Conservation (phyloP, 2,113 vertebrate species). For the Sapayoa aenigma region DNA sequence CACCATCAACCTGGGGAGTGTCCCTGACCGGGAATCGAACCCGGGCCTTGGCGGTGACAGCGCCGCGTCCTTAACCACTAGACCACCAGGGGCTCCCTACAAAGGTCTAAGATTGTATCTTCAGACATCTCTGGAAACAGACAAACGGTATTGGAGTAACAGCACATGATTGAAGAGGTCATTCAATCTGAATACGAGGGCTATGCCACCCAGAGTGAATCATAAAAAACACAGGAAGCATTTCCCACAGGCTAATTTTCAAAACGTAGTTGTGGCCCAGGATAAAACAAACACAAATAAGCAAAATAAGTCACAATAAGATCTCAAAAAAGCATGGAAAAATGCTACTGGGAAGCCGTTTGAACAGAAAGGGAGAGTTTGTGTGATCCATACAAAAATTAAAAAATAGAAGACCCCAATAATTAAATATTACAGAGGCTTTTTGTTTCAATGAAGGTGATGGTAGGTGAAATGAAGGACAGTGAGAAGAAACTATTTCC, state of each 20-base stretch:
- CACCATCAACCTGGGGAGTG: too few relatives aligned
- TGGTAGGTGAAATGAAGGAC: constrained; percentile 46
- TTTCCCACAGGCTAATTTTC: not conserved
- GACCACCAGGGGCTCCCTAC: too few relatives aligned
- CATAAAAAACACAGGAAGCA: not conserved
- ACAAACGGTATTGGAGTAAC: not conserved
- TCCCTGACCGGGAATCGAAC: too few relatives aligned
- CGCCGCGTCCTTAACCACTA: too few relatives aligned
- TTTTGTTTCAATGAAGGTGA: constrained; percentile 37
- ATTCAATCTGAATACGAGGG: not conserved
- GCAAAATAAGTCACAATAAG: not conserved
- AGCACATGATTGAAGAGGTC: not conserved
- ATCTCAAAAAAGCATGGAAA: not conserved
- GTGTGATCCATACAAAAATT: not conserved
- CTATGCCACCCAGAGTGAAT: not conserved
- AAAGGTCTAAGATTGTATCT: not conserved
- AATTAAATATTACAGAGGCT: not conserved
- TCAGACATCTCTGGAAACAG: not conserved
- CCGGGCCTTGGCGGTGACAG: too few relatives aligned
- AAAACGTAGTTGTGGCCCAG: not conserved
- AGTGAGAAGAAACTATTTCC: constrained; percentile 30
- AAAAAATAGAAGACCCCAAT: not conserved
- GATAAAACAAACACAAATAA: not conserved
- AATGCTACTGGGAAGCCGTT: not conserved
- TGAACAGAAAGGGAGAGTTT: not conserved